These are phyloP conservation scores for Erebia palarica DNA, from an alignment of 2,888 invertebrate species.

Conservation along the genomic window DNA sequence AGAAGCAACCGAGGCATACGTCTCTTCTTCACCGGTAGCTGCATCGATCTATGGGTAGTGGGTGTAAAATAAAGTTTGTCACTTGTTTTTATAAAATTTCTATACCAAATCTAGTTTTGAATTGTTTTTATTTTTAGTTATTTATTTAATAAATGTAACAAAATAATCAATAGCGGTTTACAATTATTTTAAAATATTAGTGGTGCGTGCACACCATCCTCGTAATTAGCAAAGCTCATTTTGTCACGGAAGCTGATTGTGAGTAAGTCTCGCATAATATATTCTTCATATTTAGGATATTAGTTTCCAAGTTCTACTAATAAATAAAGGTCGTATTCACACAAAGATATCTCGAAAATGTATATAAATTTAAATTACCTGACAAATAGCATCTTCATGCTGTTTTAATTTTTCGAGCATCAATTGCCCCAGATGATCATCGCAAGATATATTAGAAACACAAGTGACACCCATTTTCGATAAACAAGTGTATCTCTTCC, in stretches of 20 bases:
- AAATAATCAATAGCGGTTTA: too few relatives aligned
- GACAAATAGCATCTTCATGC: conserved; percentile 35
- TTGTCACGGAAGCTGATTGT: too few relatives aligned
- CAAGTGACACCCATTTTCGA: conserved; percentile 12
- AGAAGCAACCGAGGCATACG: conserved; percentile 56
- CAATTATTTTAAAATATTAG: too few relatives aligned
- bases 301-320: too few relatives aligned
- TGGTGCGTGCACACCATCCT: too few relatives aligned
- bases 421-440: conserved; percentile 54
- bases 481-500: neutral
- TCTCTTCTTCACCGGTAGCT: conserved; percentile 61
- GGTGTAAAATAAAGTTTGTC: neutral
- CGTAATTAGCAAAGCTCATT: too few relatives aligned
- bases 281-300: too few relatives aligned
- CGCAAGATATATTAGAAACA: neutral
- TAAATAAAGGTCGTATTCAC: too few relatives aligned
- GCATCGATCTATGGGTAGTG: conserved; percentile 61
- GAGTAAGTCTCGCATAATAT: too few relatives aligned
- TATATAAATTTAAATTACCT: conserved; percentile 30
- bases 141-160: too few relatives aligned
- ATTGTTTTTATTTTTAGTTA: too few relatives aligned
- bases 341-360: neutral
- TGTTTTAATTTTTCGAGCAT: conserved; percentile 48
- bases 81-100: neutral
- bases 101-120: too few relatives aligned